phyloP scores from a whole-genome alignment of 1,140 invertebrate genomes.

The Dufourea novaeangliae region DNA sequence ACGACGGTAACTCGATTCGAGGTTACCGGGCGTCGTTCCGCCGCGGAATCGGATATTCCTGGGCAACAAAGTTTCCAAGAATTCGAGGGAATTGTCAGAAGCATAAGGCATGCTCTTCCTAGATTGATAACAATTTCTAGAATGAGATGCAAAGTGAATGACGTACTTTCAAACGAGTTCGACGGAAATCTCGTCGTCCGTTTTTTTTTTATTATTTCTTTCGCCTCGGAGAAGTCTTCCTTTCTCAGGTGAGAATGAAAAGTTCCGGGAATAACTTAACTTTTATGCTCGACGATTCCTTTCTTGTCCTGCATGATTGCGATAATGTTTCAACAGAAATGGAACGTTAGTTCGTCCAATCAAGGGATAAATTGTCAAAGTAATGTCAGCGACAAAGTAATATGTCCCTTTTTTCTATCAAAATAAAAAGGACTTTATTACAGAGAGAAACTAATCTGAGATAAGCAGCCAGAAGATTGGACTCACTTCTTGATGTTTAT shows the following conservation, averaged over 20 bases:
- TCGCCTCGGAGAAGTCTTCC: slow-evolving; percentile 4
- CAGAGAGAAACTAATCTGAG: no score
- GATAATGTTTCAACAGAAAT: neutral
- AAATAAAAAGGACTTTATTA: no score
- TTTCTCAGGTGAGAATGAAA: neutral
- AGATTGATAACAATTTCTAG: slow-evolving; percentile 59
- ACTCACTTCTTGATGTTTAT: neutral
- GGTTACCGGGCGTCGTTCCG: slow-evolving; percentile 29
- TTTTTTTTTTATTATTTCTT: neutral
- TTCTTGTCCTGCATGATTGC: slow-evolving; percentile 3
- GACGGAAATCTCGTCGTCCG: slow-evolving; percentile 26
- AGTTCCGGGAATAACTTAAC: slow-evolving; percentile 18
- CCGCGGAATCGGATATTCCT: slow-evolving; percentile 11
- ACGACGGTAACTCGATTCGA: slow-evolving; percentile 8
- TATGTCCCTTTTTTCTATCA: neutral
- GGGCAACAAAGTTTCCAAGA: slow-evolving; percentile 7
- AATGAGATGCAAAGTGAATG: slow-evolving; percentile 53
- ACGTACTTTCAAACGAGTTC: slow-evolving; percentile 48
- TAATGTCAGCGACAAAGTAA: neutral
- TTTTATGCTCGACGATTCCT: slow-evolving; percentile 22
- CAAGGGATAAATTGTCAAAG: neutral
- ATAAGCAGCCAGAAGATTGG: neutral
- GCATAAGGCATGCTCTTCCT: slow-evolving; percentile 38
- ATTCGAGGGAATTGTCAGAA: slow-evolving; percentile 38
- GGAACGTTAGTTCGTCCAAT: neutral